phyloP scores from a whole-genome alignment of 2,113 vertebrate species.

The Pteruthius melanotis region DNA sequence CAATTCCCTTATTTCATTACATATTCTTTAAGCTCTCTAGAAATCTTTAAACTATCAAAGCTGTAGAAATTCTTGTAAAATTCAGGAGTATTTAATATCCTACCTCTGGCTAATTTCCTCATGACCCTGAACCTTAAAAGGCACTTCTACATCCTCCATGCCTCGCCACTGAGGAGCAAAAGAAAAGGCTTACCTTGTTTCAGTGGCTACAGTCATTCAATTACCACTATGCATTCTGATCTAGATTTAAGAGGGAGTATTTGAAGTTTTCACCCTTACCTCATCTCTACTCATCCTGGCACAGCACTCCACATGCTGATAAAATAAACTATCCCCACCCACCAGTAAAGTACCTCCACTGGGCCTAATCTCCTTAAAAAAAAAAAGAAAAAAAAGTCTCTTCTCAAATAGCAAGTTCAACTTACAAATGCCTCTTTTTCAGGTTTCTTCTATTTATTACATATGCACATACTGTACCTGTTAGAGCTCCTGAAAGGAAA shows the following conservation, averaged over 20 bases:
- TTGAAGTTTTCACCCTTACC: not conserved
- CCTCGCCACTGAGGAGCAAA: not conserved
- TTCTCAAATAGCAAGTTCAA: not conserved
- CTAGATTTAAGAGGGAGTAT: not conserved
- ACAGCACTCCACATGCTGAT: not conserved
- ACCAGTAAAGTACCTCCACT: not conserved
- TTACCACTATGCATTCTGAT: not conserved
- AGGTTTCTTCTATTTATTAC: not conserved
- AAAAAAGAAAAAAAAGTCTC: not conserved
- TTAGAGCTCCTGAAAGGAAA: not conserved
- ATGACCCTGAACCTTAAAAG: not conserved
- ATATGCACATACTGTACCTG: not conserved
- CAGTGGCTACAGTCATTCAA: not conserved
- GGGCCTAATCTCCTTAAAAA: not conserved
- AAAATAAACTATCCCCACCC: not conserved
- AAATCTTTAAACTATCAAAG: not conserved
- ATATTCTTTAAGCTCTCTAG: not conserved
- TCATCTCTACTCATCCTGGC: not conserved
- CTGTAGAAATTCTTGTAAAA: not conserved
- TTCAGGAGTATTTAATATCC: not conserved
- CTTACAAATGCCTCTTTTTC: not conserved
- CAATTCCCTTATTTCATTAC: not conserved
- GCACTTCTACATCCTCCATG: not conserved
- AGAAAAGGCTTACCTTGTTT: not conserved
- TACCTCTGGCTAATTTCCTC: not conserved